Evolutionary conservation across 2,888 invertebrate genomes (phyloP).

Genomic region (Cheilosia vernalis): DNA sequence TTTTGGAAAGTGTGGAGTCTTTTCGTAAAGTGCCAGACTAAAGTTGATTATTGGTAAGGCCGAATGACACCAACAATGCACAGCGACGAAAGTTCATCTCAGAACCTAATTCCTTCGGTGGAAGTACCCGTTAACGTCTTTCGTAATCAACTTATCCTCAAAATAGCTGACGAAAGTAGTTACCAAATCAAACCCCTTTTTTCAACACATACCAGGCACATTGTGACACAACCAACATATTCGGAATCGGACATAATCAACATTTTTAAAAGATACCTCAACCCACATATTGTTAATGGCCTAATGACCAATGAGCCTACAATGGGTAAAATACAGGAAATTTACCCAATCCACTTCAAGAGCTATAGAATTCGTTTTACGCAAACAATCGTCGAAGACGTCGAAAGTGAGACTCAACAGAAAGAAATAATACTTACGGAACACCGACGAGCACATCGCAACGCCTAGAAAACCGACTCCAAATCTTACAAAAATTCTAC

Average conservation of each 20-base stretch:
- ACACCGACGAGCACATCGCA: conserved; percentile 63
- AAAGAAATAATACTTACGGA: conserved; percentile 26
- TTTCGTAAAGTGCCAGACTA: too few relatives aligned
- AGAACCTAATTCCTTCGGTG: conserved; percentile 34
- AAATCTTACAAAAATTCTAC: conserved; percentile 59
- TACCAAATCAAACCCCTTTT: conserved; percentile 2
- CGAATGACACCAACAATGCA: conserved; percentile 21
- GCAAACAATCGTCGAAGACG: conserved; percentile 2
- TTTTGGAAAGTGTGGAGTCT: too few relatives aligned
- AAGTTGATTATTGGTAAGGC: too few relatives aligned
- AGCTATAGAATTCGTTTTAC: conserved; percentile 43
- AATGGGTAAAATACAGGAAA: conserved; percentile 55
- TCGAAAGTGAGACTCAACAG: conserved; percentile 6
- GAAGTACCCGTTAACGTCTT: conserved; percentile 44
- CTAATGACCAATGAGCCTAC: conserved; percentile 41
- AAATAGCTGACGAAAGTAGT: conserved; percentile 8
- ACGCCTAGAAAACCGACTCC: conserved; percentile 54
- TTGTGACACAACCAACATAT: conserved; percentile 19
- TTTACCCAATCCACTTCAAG: conserved; percentile 43
- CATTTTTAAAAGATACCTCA: conserved; percentile 49
- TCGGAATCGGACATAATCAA: conserved; percentile 21
- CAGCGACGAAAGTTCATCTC: conserved; percentile 47
- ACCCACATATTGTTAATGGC: conserved; percentile 43
- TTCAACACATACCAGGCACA: conserved; percentile 16
- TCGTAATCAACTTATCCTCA: conserved; percentile 44